These are phyloP conservation scores for Stenodera caucasica DNA, from an alignment of 2,888 invertebrate species.

Conservation along the genomic window DNA sequence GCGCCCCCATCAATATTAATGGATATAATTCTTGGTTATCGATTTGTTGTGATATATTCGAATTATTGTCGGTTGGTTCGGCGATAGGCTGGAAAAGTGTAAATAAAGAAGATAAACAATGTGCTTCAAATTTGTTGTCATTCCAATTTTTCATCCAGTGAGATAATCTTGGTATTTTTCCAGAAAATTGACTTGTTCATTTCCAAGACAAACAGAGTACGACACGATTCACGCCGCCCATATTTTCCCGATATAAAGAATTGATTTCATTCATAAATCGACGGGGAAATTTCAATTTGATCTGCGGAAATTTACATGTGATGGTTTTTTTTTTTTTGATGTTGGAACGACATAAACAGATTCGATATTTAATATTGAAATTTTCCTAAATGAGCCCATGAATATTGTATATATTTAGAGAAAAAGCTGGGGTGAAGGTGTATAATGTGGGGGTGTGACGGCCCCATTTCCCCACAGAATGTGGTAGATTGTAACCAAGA, in stretches of 20 bases:
- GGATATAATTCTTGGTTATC: too few relatives aligned
- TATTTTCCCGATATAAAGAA: constrained; percentile 38
- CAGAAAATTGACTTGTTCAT: constrained; percentile 49
- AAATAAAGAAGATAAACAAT: constrained; percentile 48
- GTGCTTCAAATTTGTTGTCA: constrained; percentile 48
- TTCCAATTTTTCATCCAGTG: constrained; percentile 46
- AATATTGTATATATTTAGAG: constrained; percentile 9
- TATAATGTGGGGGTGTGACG: constrained; percentile 35
- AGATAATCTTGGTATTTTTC: constrained; percentile 48
- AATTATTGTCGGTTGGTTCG: constrained; percentile 10
- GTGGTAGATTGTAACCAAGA: constrained; percentile 24
- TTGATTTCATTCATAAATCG: constrained; percentile 51
- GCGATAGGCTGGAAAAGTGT: constrained; percentile 28
- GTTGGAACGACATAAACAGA: background rate
- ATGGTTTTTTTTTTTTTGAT: constrained; percentile 32
- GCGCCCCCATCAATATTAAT: too few relatives aligned
- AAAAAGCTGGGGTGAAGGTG: constrained; percentile 21
- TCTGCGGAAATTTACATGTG: constrained; percentile 13
- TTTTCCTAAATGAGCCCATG: constrained; percentile 30
- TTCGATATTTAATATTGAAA: constrained; percentile 23
- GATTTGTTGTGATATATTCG: too few relatives aligned
- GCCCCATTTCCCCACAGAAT: background rate
- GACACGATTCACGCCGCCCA: constrained; percentile 18
- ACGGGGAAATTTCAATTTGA: constrained; percentile 47
- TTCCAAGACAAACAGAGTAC: constrained; percentile 43